Evolutionary conservation across 1,140 invertebrate genomes (phyloP).

Genomic region (Dryas iulia): DNA sequence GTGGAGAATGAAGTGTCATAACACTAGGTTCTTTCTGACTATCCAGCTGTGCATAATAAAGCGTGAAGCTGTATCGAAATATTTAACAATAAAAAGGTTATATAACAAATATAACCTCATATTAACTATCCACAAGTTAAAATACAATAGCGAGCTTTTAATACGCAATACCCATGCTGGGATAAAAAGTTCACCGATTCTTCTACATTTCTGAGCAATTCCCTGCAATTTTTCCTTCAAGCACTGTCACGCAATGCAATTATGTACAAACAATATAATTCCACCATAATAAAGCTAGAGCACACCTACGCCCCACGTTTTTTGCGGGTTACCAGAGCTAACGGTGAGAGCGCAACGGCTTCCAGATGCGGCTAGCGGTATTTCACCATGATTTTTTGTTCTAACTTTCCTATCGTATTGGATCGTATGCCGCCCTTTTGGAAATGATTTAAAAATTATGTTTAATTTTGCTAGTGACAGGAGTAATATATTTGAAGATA

Average conservation of each 20-base stretch:
- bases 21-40: too few relatives aligned
- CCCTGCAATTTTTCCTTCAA: constrained; percentile 41
- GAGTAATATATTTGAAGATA: neutral
- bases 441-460: constrained; percentile 1
- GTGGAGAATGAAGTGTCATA: too few relatives aligned
- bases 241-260: constrained; percentile 51
- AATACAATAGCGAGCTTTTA: neutral
- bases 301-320: constrained; percentile 59
- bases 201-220: constrained; percentile 32
- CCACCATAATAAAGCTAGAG: constrained; percentile 49
- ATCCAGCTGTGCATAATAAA: too few relatives aligned
- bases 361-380: constrained; percentile 75
- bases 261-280: constrained; percentile 46
- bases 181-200: neutral
- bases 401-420: constrained; percentile 34
- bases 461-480: neutral
- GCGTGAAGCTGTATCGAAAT: too few relatives aligned
- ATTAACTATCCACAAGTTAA: neutral
- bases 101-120: too few relatives aligned
- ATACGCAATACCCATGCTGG: neutral
- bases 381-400: constrained; percentile 59
- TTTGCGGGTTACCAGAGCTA: constrained; percentile 59
- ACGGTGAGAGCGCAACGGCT: constrained; percentile 67
- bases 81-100: too few relatives aligned
- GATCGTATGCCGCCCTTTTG: constrained; percentile 26